Evolutionary conservation across 2,888 invertebrate genomes (phyloP).

Genomic region (Apodemia zela): DNA sequence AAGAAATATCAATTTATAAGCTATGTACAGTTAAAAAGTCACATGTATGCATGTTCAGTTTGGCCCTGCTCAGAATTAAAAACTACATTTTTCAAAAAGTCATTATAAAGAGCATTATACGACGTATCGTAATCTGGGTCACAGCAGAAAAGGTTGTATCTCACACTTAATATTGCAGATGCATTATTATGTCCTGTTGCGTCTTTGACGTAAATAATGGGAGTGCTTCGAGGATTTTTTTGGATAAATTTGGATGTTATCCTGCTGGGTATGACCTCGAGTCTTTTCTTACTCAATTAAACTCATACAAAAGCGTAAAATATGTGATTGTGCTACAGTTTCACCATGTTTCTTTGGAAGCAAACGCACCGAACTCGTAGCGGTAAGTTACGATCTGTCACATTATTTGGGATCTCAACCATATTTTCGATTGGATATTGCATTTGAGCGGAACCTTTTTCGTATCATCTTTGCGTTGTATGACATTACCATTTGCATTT

Average conservation of each 20-base stretch:
- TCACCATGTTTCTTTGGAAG: conserved; percentile 47
- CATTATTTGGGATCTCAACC: conserved; percentile 70
- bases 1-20: conserved; percentile 73
- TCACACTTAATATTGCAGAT: conserved; percentile 74
- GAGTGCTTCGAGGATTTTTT: conserved; percentile 61
- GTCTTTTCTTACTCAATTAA: conserved; percentile 75
- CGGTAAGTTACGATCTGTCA: conserved; percentile 66
- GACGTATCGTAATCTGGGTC: conserved; percentile 72
- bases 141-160: conserved; percentile 68
- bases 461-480: conserved; percentile 32
- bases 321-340: conserved; percentile 75
- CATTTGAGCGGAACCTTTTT: conserved; percentile 44
- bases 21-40: conserved; percentile 67
- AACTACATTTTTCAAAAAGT: conserved; percentile 78
- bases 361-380: conserved; percentile 42
- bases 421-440: conserved; percentile 66
- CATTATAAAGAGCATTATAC: conserved; percentile 71
- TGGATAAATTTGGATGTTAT: conserved; percentile 72
- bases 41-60: conserved; percentile 50
- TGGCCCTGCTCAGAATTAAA: conserved; percentile 67
- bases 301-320: conserved; percentile 72
- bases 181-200: conserved; percentile 58
- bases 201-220: conserved; percentile 70
- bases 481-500: conserved; percentile 35
- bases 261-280: conserved; percentile 64